Evolutionary conservation across 2,888 invertebrate species (phyloP).

Genomic region (Nephrocerus scutellatus): DNA sequence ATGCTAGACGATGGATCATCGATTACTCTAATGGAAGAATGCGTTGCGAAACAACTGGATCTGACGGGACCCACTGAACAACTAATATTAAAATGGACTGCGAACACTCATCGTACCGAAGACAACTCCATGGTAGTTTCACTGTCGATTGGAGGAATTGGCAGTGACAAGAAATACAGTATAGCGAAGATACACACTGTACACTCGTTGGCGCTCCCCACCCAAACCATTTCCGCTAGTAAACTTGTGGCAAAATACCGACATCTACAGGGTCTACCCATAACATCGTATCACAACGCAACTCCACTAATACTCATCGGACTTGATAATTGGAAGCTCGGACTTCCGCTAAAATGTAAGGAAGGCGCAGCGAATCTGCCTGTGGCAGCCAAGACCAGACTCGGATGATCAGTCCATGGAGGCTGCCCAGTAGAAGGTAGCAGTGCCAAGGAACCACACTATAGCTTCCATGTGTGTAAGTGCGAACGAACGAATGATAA

Average conservation of each 20-base stretch:
- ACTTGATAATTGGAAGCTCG: constrained; percentile 10
- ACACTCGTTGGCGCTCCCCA: background rate
- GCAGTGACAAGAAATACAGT: too few relatives aligned
- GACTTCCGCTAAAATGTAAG: constrained; percentile 8
- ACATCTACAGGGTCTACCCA: constrained; percentile 11
- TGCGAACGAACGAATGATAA: too few relatives aligned
- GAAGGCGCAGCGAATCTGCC: constrained; percentile 12
- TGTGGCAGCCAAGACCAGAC: constrained; percentile 8
- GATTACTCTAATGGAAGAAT: too few relatives aligned
- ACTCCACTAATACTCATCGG: constrained; percentile 13
- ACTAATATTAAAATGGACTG: too few relatives aligned
- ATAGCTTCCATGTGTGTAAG: constrained; percentile 9
- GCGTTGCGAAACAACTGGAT: too few relatives aligned
- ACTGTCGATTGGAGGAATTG: too few relatives aligned
- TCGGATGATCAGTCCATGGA: constrained; percentile 12
- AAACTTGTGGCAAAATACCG: background rate
- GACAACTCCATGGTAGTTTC: too few relatives aligned
- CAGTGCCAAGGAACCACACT: background rate
- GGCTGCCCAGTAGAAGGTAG: background rate
- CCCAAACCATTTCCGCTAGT: background rate
- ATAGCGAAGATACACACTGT: constrained; percentile 1
- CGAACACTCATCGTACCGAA: too few relatives aligned
- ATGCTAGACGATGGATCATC: too few relatives aligned
- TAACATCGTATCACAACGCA: constrained; percentile 12
- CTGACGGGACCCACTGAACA: too few relatives aligned